Base-by-base conservation (phyloP, 1,140 invertebrate species). In the Drosophila punjabiensis region DNA sequence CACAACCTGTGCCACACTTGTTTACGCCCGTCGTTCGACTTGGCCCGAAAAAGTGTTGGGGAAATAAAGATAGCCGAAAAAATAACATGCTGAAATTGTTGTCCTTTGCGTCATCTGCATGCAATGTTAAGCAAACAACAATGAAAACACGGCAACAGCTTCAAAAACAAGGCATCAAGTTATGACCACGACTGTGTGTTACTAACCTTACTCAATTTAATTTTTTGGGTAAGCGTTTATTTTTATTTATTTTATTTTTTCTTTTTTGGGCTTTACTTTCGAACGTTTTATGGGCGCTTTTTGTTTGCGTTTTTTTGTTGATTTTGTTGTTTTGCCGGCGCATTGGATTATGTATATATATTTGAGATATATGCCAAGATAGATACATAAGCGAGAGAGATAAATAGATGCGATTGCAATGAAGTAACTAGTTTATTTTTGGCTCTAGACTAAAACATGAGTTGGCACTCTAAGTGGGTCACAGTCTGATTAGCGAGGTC, bases 171-270 rank as follows among this genome's bases (percentile, higher is more conserved):
- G 39, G 35, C 67, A 73, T 76, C 56, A 74, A 85, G 87, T 88
- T 88, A 88, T 88, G 78, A 52, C 81, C 81, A 88, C 81, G 81
- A 89, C 68, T 89, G 77, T 71, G 66, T 81, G 81, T 89, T 88
- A 90, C 86, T 89, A 90, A 89, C 86, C 86, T 89, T 90, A 89
- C 82, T 90, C 86, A 89, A 89, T 90, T 82, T 68, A 65, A 68
- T 76, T 77, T 77, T 81, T 68, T 56, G 73, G 52, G 52, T 52
- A 68, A 70, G 48, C 64, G 20, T 64, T 32, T 77, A 13, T 50
- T 32, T 76, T 81, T 52, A 52, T 52, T 50, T 20, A 50, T 59
- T 41, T 58, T 39, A 11, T 32, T 63, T 64, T 33, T 55, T 58
- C 63, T 39, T 48, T 67, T 81, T 84, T 74, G 20, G 45, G 65